Evolutionary conservation across 1,140 invertebrate species (phyloP).

Genomic region (Hylaeus volcanicus): DNA sequence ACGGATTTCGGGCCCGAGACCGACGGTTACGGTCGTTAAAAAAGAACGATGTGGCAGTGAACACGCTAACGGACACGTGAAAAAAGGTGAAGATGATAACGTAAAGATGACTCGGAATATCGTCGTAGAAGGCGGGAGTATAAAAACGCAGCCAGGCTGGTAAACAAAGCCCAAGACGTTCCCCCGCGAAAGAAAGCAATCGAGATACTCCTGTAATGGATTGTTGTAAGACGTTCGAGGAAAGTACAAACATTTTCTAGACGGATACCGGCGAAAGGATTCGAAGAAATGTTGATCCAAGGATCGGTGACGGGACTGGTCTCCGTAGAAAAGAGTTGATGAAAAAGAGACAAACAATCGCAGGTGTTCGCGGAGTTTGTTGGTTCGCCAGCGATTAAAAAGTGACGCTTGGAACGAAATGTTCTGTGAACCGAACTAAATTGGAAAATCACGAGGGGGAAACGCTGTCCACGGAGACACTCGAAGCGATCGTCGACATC

Average conservation of each 20-base stretch:
- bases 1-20: too few relatives aligned
- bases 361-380: not conserved
- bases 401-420: not conserved
- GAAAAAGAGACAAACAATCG: not conserved
- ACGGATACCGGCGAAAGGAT: too few relatives aligned
- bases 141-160: not conserved
- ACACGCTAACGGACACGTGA: too few relatives aligned
- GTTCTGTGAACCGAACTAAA: too few relatives aligned
- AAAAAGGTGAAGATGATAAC: too few relatives aligned
- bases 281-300: not conserved
- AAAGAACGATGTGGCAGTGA: too few relatives aligned
- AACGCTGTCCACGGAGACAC: not conserved
- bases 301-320: not conserved
- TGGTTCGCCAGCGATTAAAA: not conserved
- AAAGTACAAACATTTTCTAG: not conserved
- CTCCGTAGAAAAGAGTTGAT: too few relatives aligned
- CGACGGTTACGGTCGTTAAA: too few relatives aligned
- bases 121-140: too few relatives aligned
- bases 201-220: not conserved
- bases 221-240: not conserved
- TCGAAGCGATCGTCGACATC: not conserved
- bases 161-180: too few relatives aligned
- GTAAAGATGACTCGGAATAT: too few relatives aligned
- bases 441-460: not conserved
- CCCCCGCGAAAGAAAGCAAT: not conserved